Conservation (phyloP, 2,113 vertebrate genomes). For the Sula dactylatra region DNA sequence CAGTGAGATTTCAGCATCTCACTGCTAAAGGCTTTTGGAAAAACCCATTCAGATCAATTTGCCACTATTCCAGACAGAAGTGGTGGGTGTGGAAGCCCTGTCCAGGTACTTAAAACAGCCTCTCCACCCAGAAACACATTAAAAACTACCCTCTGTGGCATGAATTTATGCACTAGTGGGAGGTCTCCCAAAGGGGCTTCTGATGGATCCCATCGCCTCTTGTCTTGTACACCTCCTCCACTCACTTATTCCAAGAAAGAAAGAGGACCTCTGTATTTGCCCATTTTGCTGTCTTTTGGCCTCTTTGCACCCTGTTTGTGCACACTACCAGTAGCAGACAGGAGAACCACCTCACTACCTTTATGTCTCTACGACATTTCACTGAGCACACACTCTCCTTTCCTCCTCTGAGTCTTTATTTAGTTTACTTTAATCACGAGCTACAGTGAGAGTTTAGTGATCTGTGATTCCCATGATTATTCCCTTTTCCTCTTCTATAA, state of each 20-base stretch:
- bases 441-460: background rate
- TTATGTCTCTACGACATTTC: background rate
- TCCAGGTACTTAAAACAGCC: background rate
- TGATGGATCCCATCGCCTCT: accelerated
- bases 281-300: background rate
- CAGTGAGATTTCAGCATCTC: background rate
- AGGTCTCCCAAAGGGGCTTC: background rate
- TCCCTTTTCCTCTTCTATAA: background rate
- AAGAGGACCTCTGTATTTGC: background rate
- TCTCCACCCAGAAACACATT: background rate
- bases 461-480: constrained; percentile 47
- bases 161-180: background rate
- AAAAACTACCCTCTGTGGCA: background rate
- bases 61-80: background rate
- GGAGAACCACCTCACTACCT: background rate
- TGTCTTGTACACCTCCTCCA: background rate
- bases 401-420: background rate
- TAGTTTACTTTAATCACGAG: background rate
- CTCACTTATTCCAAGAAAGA: background rate
- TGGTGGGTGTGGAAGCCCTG: background rate
- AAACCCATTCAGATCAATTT: background rate
- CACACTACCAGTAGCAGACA: background rate
- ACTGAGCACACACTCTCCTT: background rate
- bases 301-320: background rate
- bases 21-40: background rate